Base-by-base conservation (phyloP, 2,113 vertebrate genomes). In the Rhinolophus sinicus region DNA sequence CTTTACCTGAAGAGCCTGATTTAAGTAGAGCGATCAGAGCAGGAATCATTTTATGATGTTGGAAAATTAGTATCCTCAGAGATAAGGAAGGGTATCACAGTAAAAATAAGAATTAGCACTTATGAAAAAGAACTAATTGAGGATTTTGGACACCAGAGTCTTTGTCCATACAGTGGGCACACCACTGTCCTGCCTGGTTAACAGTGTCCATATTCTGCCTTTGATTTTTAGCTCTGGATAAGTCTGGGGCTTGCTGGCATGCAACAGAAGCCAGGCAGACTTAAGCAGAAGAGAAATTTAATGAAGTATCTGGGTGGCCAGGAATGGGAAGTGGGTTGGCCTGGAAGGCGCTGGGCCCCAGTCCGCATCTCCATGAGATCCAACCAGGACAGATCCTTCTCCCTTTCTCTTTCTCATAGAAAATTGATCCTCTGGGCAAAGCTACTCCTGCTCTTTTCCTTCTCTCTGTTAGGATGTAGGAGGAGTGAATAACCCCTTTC, bases 41-140 rank as follows among this genome's bases (percentile, higher is more conserved):
- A 38, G 40, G 64, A 64, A 83, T 78, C 62, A 75, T 72, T 64
- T 82, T 75, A 60, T 52, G n/a, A 81, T 86, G 33, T 38, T 52
- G 40, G 62, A 70, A 90, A 88, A 91, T 82, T 28, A 47, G 33
- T 35, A 16, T 85, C 80, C n/a, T 52, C 16, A 76, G 65, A 73
- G 56, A 19, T 70, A 76, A 90, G 22, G 30, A 72, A 88, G 44
- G 58, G 26, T 60, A 67, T 44, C 56, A 35, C 33, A 50, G 69
- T n/a, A 40, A 82, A 96, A 88, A 83, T 83, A 84, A 90, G 70
- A 93, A 96, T 73, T 54, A 88, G 47, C 56, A 12, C 6, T 56
- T 50, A 73, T 47, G 30, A 84, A 52, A 69, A 84, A 77, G n/a
- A 91, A 80, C 30, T 40, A 54, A 78, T 69, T 88, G 65, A 65